Evolutionary conservation across 1,140 invertebrate genomes (phyloP), one percentile per base, ranked within the genome.

Genomic region (Cyclina sinensis): DNA sequence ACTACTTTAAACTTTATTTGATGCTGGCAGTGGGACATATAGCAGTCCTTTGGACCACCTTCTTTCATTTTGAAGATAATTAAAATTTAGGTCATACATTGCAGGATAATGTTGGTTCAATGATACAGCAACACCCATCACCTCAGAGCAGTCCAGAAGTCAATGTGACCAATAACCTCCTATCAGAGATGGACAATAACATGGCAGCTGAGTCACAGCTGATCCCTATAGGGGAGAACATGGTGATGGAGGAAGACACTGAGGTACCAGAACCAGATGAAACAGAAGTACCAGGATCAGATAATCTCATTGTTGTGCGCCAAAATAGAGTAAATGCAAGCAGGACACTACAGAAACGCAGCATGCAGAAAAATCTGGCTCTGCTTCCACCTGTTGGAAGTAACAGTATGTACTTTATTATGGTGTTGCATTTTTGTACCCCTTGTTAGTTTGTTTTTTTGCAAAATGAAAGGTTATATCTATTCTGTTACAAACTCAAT

Each of bases 241-340:
- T 91, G 91, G n/a, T 94, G 94, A 43, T 96, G 16, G 96, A 97
- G 79, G 93, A 93, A 62, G 96, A 96, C 79, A 93, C 93, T 14
- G 95, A 96, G 54, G 94, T 96, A 48, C 97, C 97, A 95, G 96
- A 97, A 82, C 97, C 97, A 87, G 97, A 97, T 89, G 97, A 97
- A 43, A 96, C 97, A 90, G 97, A 97, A 54, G 59, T 84, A 4
- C 81, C 88, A 35, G 88, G 88, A 16, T 73, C 88, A 27, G 59
- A 85, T 59, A 79, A 84, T 35, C 37, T 79, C n/a, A 57, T 89
- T 48, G 81, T 85, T 24, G 54, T 78, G 18, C 32, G 82, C 18
- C 88, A 89, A 54, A 89, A 73, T 39, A 30, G 80, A 24, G 21
- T 87, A 27, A 87, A 87, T 51, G n/a, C 76, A 24, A 80, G 57